Percentiles rank a stretch among this genome's conserved stretches.
Conservation (phyloP, 2,888 invertebrate genomes). For the Drosophila nigricruria region DNA sequence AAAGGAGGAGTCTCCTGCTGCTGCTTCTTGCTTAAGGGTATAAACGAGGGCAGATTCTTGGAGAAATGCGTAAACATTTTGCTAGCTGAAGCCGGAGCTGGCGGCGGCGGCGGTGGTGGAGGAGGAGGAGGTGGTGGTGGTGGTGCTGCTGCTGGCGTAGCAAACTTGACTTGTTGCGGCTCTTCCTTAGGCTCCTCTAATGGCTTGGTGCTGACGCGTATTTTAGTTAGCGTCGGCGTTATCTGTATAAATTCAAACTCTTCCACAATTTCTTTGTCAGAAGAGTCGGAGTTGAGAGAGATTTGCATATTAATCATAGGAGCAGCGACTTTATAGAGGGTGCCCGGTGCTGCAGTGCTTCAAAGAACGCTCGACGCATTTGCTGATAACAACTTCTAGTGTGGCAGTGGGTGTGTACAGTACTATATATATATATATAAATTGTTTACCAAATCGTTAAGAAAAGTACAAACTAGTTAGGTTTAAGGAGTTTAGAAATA, state of each 20-base stretch:
- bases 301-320: background rate
- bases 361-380: conserved; percentile 31
- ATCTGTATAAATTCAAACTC: conserved; percentile 94
- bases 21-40: conserved; percentile 86
- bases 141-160: background rate
- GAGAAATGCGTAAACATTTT: conserved; percentile 88
- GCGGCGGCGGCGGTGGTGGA: conserved; percentile 22
- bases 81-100: conserved; percentile 12
- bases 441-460: conserved; percentile 34
- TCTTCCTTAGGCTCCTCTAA: conserved; percentile 74
- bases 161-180: background rate
- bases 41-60: conserved; percentile 87
- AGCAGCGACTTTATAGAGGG: conserved; percentile 39
- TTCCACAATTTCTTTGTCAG: conserved; percentile 66
- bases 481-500: conserved; percentile 9
- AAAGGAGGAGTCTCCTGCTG: conserved; percentile 86
- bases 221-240: conserved; percentile 92
- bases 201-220: conserved; percentile 89
- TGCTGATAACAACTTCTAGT: conserved; percentile 57
- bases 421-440: background rate
- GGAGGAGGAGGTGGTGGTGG: conserved; percentile 24
- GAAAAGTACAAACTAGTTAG: conserved; percentile 24
- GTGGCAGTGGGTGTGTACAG: conserved; percentile 61
- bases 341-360: conserved; percentile 65
- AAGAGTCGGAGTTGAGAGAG: conserved; percentile 10